These are phyloP conservation scores for Agrilus planipennis DNA, from an alignment of 1,140 invertebrate genomes.

Conservation along the genomic window DNA sequence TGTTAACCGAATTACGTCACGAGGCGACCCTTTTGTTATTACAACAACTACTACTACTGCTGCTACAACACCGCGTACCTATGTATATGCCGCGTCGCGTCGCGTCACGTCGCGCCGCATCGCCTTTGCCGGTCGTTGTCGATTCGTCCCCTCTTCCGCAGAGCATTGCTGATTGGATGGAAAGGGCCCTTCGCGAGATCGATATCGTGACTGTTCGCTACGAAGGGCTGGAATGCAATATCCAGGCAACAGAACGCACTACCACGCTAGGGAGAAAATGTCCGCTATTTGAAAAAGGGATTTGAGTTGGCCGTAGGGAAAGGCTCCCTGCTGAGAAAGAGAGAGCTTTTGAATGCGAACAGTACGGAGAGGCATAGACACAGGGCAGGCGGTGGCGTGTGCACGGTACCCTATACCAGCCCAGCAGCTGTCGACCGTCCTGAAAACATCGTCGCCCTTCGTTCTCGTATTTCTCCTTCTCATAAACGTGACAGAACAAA, in stretches of 20 bases:
- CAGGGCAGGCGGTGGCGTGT: too few species aligned
- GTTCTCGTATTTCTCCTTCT: not conserved
- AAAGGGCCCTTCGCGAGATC: conserved; percentile 12
- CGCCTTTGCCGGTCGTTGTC: conserved; percentile 6
- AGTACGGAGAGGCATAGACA: too few species aligned
- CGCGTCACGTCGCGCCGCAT: too few species aligned
- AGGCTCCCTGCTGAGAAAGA: conserved; percentile 13
- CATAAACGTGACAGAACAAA: too few species aligned
- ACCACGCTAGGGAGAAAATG: conserved; percentile 16
- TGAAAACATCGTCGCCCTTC: conserved; percentile 11
- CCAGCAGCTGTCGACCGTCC: conserved; percentile 11
- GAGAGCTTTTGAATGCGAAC: too few species aligned
- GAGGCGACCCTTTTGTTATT: conserved; percentile 7
- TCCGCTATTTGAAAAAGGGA: conserved; percentile 21
- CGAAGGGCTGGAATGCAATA: conserved; percentile 18
- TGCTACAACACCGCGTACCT: too few species aligned
- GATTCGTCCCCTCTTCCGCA: conserved; percentile 7
- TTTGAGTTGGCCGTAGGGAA: conserved; percentile 15
- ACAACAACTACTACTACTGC: too few species aligned
- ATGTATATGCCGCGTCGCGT: too few species aligned
- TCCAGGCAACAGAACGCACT: too few species aligned
- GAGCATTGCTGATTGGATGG: conserved; percentile 15
- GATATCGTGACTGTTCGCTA: conserved; percentile 15
- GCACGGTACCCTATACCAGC: too few species aligned
- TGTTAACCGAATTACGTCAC: conserved; percentile 9